Evolutionary conservation across 2,888 invertebrate genomes (phyloP), one percentile per base, ranked within the genome.

Genomic region (Sepiola atlantica): DNA sequence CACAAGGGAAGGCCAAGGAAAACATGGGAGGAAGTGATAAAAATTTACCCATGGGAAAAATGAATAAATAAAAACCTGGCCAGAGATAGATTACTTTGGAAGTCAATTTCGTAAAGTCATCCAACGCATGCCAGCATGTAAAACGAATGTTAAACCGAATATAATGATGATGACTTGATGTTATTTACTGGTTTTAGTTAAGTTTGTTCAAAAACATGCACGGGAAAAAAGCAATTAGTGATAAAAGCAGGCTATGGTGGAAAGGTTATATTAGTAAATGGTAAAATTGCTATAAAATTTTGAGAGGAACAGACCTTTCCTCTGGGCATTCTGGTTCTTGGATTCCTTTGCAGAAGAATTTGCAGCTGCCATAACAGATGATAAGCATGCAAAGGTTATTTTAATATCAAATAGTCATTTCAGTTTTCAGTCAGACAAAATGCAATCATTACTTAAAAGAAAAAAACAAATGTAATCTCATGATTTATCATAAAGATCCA

Each of bases 321-420:
- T 77, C 77, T 77, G 77, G 77, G 77, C 77, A 77, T 77, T 77
- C 77, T 77, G 77, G 77, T 77, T 77, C 77, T 77, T 77, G n/a
- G 77, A 77, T n/a, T 77, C 77, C 77, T 77, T 77, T 77, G 77
- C n/a, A 77, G 77, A 77, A n/a, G 77, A 77, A 77, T 77, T 77
- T 77, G 77, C n/a, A 77, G 77, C 77, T 77, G 77, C 77, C 77
- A 77, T 77, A 77, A 77, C 77, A 77, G 77, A 77, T 77, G 45
- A 45, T 45, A 45, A 77, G 10, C 77, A 77, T 77, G 77, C 77
- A 77, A 77, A 77, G 12, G 77, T 77, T 77, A 77, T 77, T 77
- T 77, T 8, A n/a, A n/a, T 45, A 77, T 77, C 77, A 77, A 28
- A 77, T 28, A n/a, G 77, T 77, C 77, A n/a, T 77, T 77, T 77